phyloP scores from a whole-genome alignment of 2,113 vertebrate species.

The Callipepla californica region DNA sequence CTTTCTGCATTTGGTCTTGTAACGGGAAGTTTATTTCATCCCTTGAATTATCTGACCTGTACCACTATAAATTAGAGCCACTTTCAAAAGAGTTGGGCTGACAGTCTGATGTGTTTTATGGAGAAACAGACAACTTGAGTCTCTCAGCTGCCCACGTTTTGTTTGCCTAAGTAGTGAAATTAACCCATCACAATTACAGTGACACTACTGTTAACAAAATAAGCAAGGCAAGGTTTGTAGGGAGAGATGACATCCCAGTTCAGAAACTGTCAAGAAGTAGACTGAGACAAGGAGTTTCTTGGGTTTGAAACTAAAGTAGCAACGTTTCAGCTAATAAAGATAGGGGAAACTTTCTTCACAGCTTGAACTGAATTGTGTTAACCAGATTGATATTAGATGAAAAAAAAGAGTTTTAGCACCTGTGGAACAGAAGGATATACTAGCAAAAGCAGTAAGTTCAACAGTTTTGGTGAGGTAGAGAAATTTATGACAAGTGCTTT shows the following conservation, averaged over 20 bases:
- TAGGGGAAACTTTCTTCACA: not conserved
- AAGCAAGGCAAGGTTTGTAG: not conserved
- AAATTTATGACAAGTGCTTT: not conserved
- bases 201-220: not conserved
- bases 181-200: not conserved
- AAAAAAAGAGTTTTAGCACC: not conserved
- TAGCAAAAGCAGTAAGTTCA: not conserved
- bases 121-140: not conserved
- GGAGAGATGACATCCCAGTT: not conserved
- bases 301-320: constrained; percentile 5
- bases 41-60: not conserved
- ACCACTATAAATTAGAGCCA: not conserved
- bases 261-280: constrained; percentile 10
- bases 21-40: not conserved
- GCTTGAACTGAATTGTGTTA: not conserved
- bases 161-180: not conserved
- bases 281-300: not conserved
- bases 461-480: not conserved
- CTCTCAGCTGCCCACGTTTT: not conserved
- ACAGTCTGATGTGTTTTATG: not conserved
- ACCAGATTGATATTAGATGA: not conserved
- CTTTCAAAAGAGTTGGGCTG: not conserved
- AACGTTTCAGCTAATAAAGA: constrained; percentile 11
- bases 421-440: not conserved
- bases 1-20: not conserved